Percentiles rank a stretch among this genome's conserved stretches.
These are phyloP conservation scores for Pachycephala philippinensis DNA, from an alignment of 2,113 vertebrate genomes.

Conservation along the genomic window DNA sequence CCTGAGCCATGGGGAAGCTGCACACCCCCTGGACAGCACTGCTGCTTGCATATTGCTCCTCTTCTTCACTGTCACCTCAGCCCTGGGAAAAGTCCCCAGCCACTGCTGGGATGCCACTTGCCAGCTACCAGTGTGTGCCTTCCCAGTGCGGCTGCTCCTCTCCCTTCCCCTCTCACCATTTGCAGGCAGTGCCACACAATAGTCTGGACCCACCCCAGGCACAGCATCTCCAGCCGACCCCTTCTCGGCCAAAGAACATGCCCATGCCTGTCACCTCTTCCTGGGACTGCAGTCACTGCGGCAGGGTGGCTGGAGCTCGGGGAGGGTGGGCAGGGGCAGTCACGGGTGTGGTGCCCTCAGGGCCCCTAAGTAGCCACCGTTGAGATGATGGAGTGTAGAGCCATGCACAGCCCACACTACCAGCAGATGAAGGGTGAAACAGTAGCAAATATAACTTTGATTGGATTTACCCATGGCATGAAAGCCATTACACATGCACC, in stretches of 20 bases:
- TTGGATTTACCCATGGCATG: neutral
- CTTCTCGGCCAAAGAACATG: accelerated
- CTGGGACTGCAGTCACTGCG: neutral
- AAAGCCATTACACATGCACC: neutral
- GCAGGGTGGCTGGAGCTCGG: neutral
- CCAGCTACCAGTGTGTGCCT: neutral
- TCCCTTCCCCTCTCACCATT: neutral
- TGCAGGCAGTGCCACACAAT: neutral
- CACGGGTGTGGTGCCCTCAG: neutral
- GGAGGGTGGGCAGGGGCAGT: neutral
- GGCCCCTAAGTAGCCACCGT: neutral
- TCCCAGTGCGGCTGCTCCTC: neutral
- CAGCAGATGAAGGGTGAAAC: neutral
- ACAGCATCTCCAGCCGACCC: neutral
- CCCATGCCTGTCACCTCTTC: neutral
- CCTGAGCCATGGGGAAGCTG: accelerated
- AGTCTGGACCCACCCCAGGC: neutral
- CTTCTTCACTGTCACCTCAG: neutral
- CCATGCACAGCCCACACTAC: neutral
- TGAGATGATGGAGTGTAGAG: neutral
- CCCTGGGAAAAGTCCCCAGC: neutral
- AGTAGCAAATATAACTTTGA: neutral
- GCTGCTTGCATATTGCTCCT: neutral
- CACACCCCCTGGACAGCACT: accelerated
- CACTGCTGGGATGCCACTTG: neutral